phyloP scores from a whole-genome alignment of 2,888 invertebrate genomes.

The Cataglyphis livida region DNA sequence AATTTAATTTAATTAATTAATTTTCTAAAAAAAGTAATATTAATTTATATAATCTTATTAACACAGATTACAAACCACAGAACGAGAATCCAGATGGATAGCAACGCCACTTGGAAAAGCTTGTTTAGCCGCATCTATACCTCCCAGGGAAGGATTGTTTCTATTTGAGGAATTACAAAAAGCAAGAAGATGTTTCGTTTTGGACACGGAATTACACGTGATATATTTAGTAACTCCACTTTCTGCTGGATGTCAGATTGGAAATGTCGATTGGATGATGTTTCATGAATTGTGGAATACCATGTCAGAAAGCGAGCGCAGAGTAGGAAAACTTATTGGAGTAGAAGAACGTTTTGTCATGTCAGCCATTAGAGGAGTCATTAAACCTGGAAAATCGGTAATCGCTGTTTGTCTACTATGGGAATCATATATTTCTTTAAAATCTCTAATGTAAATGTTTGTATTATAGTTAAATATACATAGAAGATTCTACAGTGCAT shows the following conservation, averaged over 20 bases:
- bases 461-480: slow-evolving; percentile 81
- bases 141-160: slow-evolving; percentile 96
- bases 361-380: slow-evolving; percentile 90
- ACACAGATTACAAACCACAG: slow-evolving; percentile 70
- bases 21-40: slow-evolving; percentile 24
- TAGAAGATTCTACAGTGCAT: slow-evolving; percentile 93
- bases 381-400: slow-evolving; percentile 85
- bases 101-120: slow-evolving; percentile 97
- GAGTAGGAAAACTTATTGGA: slow-evolving; percentile 96
- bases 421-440: background rate
- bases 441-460: slow-evolving; percentile 16
- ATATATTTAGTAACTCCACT: slow-evolving; percentile 98
- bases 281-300: slow-evolving; percentile 94
- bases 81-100: slow-evolving; percentile 86
- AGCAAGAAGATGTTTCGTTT: slow-evolving; percentile 95
- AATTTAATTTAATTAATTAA: background rate
- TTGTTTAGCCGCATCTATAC: slow-evolving; percentile 96
- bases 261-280: slow-evolving; percentile 92
- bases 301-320: slow-evolving; percentile 91
- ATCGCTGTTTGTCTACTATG: background rate
- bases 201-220: slow-evolving; percentile 97
- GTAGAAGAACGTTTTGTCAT: slow-evolving; percentile 95
- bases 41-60: slow-evolving; percentile 14
- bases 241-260: slow-evolving; percentile 92
- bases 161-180: slow-evolving; percentile 96